Percentiles rank a stretch among this genome's conserved stretches.
Conservation (phyloP, 2,113 vertebrate genomes). For the Xerus inauris region DNA sequence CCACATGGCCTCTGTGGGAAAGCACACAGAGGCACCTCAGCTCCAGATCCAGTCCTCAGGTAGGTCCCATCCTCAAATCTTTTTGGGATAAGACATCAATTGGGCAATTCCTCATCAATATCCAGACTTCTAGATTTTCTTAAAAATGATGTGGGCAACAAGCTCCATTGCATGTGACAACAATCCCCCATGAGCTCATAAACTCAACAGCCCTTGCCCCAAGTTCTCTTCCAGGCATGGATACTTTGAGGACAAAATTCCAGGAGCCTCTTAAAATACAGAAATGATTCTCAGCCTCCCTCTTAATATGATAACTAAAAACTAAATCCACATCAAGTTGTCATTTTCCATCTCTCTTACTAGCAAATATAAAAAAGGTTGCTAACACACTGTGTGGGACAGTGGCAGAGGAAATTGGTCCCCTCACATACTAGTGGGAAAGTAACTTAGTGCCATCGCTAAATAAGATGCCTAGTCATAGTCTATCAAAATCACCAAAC, state of each 20-base stretch:
- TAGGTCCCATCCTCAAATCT: neutral
- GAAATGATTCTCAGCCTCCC: neutral
- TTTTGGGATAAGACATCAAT: neutral
- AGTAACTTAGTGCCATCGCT: too few species aligned
- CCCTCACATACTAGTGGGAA: neutral
- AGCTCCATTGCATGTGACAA: neutral
- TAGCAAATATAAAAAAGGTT: neutral
- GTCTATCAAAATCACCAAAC: neutral
- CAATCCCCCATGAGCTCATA: neutral
- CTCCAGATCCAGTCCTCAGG: neutral
- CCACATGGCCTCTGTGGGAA: neutral
- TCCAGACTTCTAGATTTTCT: neutral
- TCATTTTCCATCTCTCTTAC: neutral
- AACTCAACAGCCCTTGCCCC: neutral
- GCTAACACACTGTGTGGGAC: neutral
- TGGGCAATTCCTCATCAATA: constrained; percentile 22
- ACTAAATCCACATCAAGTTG: neutral
- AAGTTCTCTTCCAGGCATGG: neutral
- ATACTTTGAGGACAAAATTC: neutral
- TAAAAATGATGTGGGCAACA: neutral
- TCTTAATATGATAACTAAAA: neutral
- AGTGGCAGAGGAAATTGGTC: neutral
- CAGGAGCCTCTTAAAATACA: neutral
- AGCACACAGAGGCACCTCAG: fast-evolving
- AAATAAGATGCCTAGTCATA: neutral